phyloP scores from a whole-genome alignment of 2,113 vertebrate species.

The Oncorhynchus mykiss region DNA sequence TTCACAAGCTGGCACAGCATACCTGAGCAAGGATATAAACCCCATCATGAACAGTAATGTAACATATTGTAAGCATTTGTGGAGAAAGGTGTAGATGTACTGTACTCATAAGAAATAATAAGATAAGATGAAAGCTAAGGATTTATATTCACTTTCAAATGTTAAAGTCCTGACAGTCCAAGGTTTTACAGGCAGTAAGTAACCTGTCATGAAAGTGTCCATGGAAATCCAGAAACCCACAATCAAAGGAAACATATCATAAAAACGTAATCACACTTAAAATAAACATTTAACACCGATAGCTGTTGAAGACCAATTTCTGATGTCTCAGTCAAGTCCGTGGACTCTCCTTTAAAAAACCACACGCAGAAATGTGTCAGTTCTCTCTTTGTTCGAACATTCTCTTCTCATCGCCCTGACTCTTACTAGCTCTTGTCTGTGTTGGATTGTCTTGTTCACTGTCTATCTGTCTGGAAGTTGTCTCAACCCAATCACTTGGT shows the following conservation, averaged over 20 bases:
- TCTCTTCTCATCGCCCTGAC: constrained; percentile 17
- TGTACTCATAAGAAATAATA: constrained; percentile 80
- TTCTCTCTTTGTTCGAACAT: constrained; percentile 37
- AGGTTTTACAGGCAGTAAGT: constrained; percentile 84
- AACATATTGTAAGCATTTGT: constrained; percentile 88
- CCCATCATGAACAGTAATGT: constrained; percentile 90
- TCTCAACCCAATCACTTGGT: background rate
- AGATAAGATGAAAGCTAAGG: constrained; percentile 91
- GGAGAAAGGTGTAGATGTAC: constrained; percentile 50
- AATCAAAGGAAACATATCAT: constrained; percentile 51
- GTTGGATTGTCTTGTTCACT: background rate
- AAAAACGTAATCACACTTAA: constrained; percentile 89
- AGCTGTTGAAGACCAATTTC: constrained; percentile 84
- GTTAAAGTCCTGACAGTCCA: constrained; percentile 93
- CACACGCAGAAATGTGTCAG: constrained; percentile 56
- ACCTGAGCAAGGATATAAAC: constrained; percentile 98
- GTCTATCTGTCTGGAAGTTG: background rate
- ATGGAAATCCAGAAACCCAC: constrained; percentile 53
- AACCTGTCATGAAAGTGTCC: constrained; percentile 77
- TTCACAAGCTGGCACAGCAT: constrained; percentile 99
- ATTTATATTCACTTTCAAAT: constrained; percentile 86
- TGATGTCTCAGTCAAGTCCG: constrained; percentile 85
- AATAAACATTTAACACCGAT: constrained; percentile 98
- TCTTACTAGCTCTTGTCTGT: constrained; percentile 25
- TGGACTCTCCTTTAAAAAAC: constrained; percentile 82